These are phyloP conservation scores for Diaperis boleti DNA, from an alignment of 2,888 invertebrate genomes.

Conservation along the genomic window DNA sequence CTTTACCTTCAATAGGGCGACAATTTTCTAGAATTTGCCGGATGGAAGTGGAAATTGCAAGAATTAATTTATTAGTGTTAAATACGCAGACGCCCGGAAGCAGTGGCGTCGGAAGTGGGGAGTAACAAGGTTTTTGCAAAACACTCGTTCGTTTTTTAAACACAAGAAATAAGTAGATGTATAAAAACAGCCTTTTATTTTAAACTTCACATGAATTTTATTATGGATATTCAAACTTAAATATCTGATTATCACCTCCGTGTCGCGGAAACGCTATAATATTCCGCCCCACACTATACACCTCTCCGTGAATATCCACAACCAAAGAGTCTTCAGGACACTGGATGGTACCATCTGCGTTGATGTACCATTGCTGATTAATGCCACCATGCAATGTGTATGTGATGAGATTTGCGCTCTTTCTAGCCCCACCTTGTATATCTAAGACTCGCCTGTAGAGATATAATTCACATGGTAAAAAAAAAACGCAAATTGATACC, in stretches of 20 bases:
- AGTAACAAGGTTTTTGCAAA: not conserved
- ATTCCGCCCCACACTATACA: not conserved
- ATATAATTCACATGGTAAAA: not conserved
- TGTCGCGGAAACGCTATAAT: not conserved
- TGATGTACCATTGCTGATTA: slow-evolving; percentile 22
- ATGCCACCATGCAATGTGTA: not conserved
- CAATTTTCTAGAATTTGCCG: not conserved
- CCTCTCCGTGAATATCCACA: not conserved
- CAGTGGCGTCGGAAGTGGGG: not conserved
- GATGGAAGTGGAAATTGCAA: not conserved
- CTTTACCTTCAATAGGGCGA: not conserved
- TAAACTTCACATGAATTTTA: too few species aligned
- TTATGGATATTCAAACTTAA: too few species aligned
- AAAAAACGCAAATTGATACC: too few species aligned
- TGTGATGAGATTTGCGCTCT: not conserved
- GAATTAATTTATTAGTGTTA: not conserved
- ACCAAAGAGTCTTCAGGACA: slow-evolving; percentile 2
- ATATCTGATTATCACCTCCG: too few species aligned
- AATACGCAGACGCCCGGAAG: not conserved
- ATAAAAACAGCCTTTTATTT: too few species aligned
- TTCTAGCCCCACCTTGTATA: not conserved
- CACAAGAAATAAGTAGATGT: too few species aligned
- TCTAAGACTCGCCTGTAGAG: not conserved
- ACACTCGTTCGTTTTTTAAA: not conserved
- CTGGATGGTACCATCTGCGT: slow-evolving; percentile 4